These are phyloP conservation scores for Nibea albiflora DNA, from an alignment of 2,113 vertebrate species.

Conservation along the genomic window DNA sequence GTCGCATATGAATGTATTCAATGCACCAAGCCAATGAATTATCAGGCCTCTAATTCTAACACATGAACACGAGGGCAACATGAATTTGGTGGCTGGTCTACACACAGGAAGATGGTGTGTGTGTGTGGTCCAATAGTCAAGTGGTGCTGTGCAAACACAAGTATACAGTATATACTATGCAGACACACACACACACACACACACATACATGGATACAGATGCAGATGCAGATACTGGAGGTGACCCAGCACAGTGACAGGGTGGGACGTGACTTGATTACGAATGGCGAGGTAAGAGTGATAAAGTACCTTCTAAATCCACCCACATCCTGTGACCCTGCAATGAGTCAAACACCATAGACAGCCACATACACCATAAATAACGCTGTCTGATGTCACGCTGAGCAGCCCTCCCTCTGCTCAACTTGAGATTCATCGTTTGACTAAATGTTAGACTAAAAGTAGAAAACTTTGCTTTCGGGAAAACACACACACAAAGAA, in stretches of 20 bases:
- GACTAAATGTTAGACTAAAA: conserved; percentile 52
- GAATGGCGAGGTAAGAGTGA: conserved; percentile 78
- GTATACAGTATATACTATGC: conserved; percentile 42
- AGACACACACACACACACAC: conserved; percentile 31
- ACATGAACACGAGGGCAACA: not conserved
- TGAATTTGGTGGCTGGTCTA: not conserved
- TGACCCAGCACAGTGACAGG: conserved; percentile 74
- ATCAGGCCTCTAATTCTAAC: conserved; percentile 1
- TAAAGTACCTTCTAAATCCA: conserved; percentile 79
- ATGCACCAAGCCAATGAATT: conserved; percentile 7
- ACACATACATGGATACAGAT: conserved; percentile 41
- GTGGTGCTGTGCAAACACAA: conserved; percentile 35
- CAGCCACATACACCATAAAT: conserved; percentile 75
- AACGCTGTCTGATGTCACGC: conserved; percentile 64
- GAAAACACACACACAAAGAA: conserved; percentile 58
- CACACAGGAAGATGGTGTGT: not conserved
- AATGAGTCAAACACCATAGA: conserved; percentile 78
- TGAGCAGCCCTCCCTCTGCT: conserved; percentile 53
- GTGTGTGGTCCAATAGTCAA: conserved; percentile 67
- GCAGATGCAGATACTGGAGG: conserved; percentile 80
- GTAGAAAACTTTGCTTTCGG: conserved; percentile 55
- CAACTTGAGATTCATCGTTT: conserved; percentile 44
- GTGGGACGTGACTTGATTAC: conserved; percentile 78
- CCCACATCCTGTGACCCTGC: conserved; percentile 78
- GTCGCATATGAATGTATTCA: not conserved